These are phyloP conservation scores for Charanyca ferruginea DNA, from an alignment of 2,888 invertebrate genomes.

Conservation along the genomic window DNA sequence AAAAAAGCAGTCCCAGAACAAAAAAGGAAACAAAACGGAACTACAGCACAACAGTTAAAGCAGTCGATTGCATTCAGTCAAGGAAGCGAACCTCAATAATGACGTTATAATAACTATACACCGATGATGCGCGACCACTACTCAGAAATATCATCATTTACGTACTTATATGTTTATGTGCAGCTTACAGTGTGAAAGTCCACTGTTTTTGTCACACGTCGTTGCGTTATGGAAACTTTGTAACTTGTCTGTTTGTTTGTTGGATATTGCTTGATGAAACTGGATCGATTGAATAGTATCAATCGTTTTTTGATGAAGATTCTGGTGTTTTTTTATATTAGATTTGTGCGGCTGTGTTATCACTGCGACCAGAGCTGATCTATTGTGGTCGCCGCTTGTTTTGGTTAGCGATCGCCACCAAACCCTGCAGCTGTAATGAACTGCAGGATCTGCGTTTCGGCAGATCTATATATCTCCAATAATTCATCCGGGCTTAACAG, in stretches of 20 bases:
- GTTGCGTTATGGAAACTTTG: conserved; percentile 32
- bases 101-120: conserved; percentile 55
- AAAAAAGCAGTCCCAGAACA: conserved; percentile 1
- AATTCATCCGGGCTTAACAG: no score
- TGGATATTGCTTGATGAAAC: not conserved
- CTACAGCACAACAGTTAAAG: conserved; percentile 52
- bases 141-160: conserved; percentile 60
- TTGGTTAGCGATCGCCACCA: no score
- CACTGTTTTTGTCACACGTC: conserved; percentile 45
- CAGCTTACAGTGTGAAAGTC: conserved; percentile 62
- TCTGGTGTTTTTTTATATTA: no score
- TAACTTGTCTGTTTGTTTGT: not conserved
- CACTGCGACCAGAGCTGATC: no score
- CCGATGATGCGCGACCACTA: conserved; percentile 44
- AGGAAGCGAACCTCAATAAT: conserved; percentile 57
- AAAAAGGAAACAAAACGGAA: conserved; percentile 37
- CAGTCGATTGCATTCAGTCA: conserved; percentile 43
- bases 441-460: no score
- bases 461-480: no score
- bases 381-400: no score
- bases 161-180: conserved; percentile 51
- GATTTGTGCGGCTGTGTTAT: no score
- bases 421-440: no score
- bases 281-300: no score
- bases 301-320: no score